Percentiles rank a stretch among this genome's conserved stretches.
Conservation (phyloP, 1,140 invertebrate species). For the Diabrotica undecimpunctata region DNA sequence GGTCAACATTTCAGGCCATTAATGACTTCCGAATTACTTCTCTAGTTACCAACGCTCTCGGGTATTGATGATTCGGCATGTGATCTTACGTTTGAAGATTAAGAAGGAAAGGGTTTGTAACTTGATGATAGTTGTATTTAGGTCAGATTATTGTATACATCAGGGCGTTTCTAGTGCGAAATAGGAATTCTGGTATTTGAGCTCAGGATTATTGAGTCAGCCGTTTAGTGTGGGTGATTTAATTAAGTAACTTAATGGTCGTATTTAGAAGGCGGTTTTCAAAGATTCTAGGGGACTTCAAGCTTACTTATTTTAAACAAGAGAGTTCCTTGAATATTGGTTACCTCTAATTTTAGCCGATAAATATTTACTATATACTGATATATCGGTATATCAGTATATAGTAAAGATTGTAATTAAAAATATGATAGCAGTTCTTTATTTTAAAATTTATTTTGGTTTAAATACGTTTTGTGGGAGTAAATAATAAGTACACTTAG, state of each 20-base stretch:
- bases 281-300: no score
- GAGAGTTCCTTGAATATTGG: no score
- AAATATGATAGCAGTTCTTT: no score
- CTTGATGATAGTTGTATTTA: constrained; percentile 5
- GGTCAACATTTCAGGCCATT: neutral
- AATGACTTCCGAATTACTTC: constrained; percentile 4
- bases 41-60: neutral
- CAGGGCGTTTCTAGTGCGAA: neutral
- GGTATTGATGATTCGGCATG: neutral
- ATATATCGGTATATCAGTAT: no score
- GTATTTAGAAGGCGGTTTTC: no score
- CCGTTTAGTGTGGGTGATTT: neutral
- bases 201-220: neutral
- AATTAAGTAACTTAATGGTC: neutral
- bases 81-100: constrained; percentile 2
- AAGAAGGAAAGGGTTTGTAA: neutral
- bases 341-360: no score
- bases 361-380: no score
- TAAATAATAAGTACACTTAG: no score
- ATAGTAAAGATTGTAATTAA: no score
- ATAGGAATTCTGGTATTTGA: neutral
- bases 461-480: no score
- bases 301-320: no score
- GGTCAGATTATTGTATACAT: constrained; percentile 5
- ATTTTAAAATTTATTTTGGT: no score